These are phyloP conservation scores for Leptura quadrifasciata DNA, from an alignment of 2,888 invertebrate species.

Conservation along the genomic window DNA sequence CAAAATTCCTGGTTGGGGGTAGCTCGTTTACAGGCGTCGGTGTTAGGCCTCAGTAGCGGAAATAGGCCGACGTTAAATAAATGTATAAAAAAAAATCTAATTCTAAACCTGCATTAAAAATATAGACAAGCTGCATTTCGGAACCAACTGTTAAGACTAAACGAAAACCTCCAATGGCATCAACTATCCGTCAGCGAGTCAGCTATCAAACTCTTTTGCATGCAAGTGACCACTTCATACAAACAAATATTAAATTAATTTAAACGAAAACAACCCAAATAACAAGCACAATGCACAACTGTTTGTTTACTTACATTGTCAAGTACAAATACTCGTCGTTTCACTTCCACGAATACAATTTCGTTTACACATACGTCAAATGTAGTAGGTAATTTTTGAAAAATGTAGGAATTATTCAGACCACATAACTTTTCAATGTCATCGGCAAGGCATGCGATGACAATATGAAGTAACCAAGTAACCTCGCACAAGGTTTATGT, in stretches of 20 bases:
- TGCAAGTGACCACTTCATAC: background rate
- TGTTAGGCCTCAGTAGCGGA: too few species aligned
- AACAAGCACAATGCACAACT: background rate
- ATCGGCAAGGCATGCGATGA: conserved; percentile 54
- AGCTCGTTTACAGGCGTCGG: too few species aligned
- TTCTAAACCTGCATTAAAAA: too few species aligned
- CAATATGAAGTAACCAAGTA: conserved; percentile 51
- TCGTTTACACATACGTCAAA: background rate
- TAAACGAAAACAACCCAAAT: conserved; percentile 21
- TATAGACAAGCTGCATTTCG: too few species aligned
- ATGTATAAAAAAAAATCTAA: too few species aligned
- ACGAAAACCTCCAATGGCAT: background rate
- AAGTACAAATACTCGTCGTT: conserved; percentile 7
- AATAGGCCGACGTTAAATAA: too few species aligned
- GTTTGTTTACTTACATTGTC: conserved; percentile 25
- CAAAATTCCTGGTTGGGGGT: too few species aligned
- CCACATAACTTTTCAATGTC: conserved; percentile 61
- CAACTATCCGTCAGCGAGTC: background rate
- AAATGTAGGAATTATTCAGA: conserved; percentile 57
- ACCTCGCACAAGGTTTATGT: conserved; percentile 49
- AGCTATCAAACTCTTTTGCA: background rate
- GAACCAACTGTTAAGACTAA: background rate
- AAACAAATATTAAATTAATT: conserved; percentile 19
- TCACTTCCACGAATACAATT: conserved; percentile 12
- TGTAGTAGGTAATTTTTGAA: conserved; percentile 30